phyloP scores from a whole-genome alignment of 2,888 invertebrate genomes.

The Stenodera caucasica region DNA sequence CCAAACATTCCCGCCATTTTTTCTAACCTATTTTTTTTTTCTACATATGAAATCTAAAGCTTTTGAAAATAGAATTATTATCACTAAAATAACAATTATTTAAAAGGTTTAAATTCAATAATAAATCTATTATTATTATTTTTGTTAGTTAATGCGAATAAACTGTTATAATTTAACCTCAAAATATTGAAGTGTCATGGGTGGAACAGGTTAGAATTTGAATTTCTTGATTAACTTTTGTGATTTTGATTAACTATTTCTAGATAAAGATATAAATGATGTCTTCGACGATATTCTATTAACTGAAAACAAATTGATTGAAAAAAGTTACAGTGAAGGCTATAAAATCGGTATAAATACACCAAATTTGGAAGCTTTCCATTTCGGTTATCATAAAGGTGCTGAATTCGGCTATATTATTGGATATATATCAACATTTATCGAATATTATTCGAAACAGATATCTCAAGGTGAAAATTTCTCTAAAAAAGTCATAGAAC shows the following conservation, averaged over 20 bases:
- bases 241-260: not conserved
- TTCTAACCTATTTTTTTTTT: too few species aligned
- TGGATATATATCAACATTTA: constrained; percentile 70
- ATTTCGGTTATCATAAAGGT: constrained; percentile 77
- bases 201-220: not conserved
- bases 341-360: constrained; percentile 62
- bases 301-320: constrained; percentile 67
- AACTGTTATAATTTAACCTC: too few species aligned
- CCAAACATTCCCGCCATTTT: constrained; percentile 63
- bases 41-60: too few species aligned
- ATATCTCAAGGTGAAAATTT: constrained; percentile 12
- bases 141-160: too few species aligned
- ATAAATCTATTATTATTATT: too few species aligned
- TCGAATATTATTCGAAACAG: constrained; percentile 58
- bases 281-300: constrained; percentile 71
- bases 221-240: not conserved
- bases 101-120: too few species aligned
- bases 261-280: constrained; percentile 70
- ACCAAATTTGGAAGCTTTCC: constrained; percentile 70
- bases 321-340: constrained; percentile 70
- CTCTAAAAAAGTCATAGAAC: constrained; percentile 58
- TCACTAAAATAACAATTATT: too few species aligned
- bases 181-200: too few species aligned
- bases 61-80: too few species aligned
- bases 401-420: constrained; percentile 75